Base-by-base conservation (phyloP, 37 sponge, comb jelly and placozoan genomes). In the Eunapius fragilis region DNA sequence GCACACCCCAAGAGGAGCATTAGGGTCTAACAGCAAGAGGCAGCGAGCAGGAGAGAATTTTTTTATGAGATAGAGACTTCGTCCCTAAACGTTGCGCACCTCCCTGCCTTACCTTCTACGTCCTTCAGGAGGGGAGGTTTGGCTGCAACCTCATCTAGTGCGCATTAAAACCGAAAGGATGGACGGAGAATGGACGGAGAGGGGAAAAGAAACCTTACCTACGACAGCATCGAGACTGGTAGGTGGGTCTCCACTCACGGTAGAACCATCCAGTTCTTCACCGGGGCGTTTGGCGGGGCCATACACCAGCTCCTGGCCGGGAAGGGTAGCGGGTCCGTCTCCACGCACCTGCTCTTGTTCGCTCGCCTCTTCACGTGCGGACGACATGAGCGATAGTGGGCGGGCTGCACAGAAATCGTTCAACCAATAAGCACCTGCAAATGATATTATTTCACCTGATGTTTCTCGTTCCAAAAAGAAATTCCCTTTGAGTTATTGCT, bases 1-100 rank as follows among this genome's bases (percentile, higher is more conserved):
- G 86, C 92, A 91, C 75, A 88, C 80, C 33, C 86, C 86, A 17
- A 78, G 80, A 72, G 74, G 27, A 30, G 86, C 88, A 70, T 49
- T 67, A 30, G 68, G 6, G 37, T 77, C 83, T 86, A 32, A 25
- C 36, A 7, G 4, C 27, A 70, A 70, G 27, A 70, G 71, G n/a
- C n/a, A 35, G 76, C 9, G 2, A 28, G 75, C 30, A 30, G 31
- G 75, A 35, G 33, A 74, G 31, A 2, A 74, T 41, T 41, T n/a
- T n/a, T n/a, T 41, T 41, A 41, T 41, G 41, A 41, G 41, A 41
- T 17, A 19, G 58, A 58, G 17, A 19, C 17, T 10, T 58, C 58
- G 14, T 58, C 58, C 17, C 58, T 58, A 58, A 12, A 58, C 47
- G 9, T 9, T 11, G 58, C 58, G 22, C 58, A 19, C 14, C n/a